Evolutionary conservation across 1,140 invertebrate genomes (phyloP), one percentile per base, ranked within the genome.

Genomic region (Drosophila dunni): DNA sequence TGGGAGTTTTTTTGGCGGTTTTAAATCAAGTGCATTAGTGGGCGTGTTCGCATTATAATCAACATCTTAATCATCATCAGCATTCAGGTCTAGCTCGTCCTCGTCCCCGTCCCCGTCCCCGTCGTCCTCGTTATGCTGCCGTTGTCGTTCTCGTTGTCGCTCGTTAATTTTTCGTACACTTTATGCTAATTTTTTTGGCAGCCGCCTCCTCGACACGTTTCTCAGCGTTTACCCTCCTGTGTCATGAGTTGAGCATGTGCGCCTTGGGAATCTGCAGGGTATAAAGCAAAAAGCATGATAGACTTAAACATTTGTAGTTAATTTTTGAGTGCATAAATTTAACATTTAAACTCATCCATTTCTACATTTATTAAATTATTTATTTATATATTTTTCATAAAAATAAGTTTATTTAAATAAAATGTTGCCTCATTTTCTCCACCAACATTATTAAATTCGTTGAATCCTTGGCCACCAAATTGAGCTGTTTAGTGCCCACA

Each of bases 171-270:
- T 86, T 90, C 73, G 69, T 80, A 71, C 75, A 79, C 84, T 84
- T 85, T 90, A 90, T 90, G 79, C 81, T 90, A 82, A 90, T 90
- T 90, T 90, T 72, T 82, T 78, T 82, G 79, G 62, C 82, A 88
- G 74, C 50, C 63, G 20, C 33, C 61, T 20, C 57, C 56, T 58
- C 53, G 63, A 67, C 57, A 64, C 64, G 72, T 54, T 60, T 67
- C 66, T 75, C 71, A 68, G 75, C 69, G 60, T 57, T 65, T 68
- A 54, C 77, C 50, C 79, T 69, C 44, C 66, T 50, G 24, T 44
- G 76, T 60, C 68, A 77, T 54, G 44, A 56, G 48, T 77, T 68
- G 17, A 46, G 62, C 53, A 61, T 68, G 63, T 56, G 67, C 50
- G 50, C 76, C 42, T 33, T 73, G 20, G 40, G 48, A 36, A 60